Evolutionary conservation across 2,888 invertebrate species (phyloP), one percentile per base, ranked within the genome.

Genomic region (Coecobrya sp.): DNA sequence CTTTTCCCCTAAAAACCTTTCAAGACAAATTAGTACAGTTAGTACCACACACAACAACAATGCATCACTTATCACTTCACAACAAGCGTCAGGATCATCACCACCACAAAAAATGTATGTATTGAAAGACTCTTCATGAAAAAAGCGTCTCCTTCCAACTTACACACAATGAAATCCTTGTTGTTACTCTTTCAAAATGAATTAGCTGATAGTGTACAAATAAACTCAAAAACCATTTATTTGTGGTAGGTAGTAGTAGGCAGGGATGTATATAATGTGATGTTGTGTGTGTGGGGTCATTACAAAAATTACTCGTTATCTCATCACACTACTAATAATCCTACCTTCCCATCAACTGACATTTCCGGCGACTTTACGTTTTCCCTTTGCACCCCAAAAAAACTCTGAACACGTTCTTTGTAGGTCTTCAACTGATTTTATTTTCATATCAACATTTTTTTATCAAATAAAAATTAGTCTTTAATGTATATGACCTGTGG

Each of bases 1-100:
- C 81, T 91, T 36, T 76, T 36, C 36, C 36, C 36, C 36, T 36
- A 36, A n/a, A n/a, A 89, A 92, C 92, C 65, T 92, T 86, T 92
- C 92, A 85, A 92, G 92, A 92, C 92, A 92, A 92, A 92, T 92
- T 92, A 86, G 92, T 92, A 89, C 92, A 84, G 92, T 92, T 92
- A 92, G 89, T 92, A 86, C 65, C 65, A 65, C 65, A 65, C 65
- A 49, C 30, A 70, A 79, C 91, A 86, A 87, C 91, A 92, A 92
- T 85, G 92, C 92, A 89, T 92, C 89, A 89, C 85, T 92, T 92
- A 92, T 92, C 92, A 92, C 92, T 89, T 89, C 79, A 79, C 89
- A 88, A 92, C 85, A 88, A 92, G 81, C 88, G 85, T 89, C 82
- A 89, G 85, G 89, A 92, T 85, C 84, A 88, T 84, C 88, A 36